Base-by-base conservation (phyloP, 2,797 vertebrate species). In the Chiroxiphia lanceolata region DNA sequence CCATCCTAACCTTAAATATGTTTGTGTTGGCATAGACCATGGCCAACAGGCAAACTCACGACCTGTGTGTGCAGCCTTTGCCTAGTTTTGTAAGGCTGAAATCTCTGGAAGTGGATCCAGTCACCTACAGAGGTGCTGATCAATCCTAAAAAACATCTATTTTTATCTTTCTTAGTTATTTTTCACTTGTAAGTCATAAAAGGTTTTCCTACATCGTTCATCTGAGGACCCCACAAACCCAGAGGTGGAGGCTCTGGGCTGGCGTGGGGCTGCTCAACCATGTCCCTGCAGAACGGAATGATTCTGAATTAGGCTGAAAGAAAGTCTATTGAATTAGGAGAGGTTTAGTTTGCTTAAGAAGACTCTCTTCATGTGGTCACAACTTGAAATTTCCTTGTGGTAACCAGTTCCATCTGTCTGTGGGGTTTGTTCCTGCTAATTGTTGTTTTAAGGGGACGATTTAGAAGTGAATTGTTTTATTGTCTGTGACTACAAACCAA, bases 181-280 rank as follows among this genome's bases (percentile, higher is more conserved):
- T 74, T 90, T 63, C 22, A 7, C 42, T 69, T 60, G 8, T 3
- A 51, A 59, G 19, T 42, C 20, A 5, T 23, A 5, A 26, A 18
- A 50, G 15, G 10, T 31, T 63, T 40, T 45, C 13, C 29, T 18
- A 3, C 3, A 2, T 72, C 29, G 15, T 0, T 0, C 2, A 1
- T 45, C n/a, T 1, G 0, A n/a, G 23, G 31, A 42, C 26, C 44
- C 59, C 26, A 3, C 15, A 13, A 45, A 47, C 4, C 2, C 1
- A 34, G 48, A 63, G 33, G 10, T 38, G 51, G 61, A 44, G 69
- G 9, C 48, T 65, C n/a, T 21, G 10, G 0, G 44, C 51, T 80
- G 90, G 3, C 5, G 5, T 13, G 76, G 44, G 69, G 11, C 34
- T 38, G 42, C 56, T 42, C 16, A 31, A n/a, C 51, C 36, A 4